Base-by-base conservation (phyloP, 2,888 invertebrate species). In the Sesamia inferens region DNA sequence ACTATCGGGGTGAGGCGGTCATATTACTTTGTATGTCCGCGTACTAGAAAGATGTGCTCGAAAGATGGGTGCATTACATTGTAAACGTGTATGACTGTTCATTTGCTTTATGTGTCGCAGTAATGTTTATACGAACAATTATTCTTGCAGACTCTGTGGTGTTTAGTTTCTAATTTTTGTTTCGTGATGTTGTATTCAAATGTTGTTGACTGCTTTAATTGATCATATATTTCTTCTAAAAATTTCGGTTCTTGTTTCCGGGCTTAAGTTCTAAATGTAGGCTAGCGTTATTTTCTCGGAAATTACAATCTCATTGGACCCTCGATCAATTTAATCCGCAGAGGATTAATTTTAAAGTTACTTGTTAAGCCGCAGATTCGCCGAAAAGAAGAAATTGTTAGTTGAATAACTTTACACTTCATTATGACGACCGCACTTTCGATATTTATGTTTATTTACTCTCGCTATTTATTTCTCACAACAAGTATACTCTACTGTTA, bases 11-110 rank as follows among this genome's bases (percentile, higher is more conserved):
- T 84, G 82, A 87, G 74, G 73, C 79, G 76, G 77, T 74, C 81
- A 69, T 79, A 79, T 83, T 69, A 78, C 73, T 85, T 66, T 79
- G 31, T 31, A 74, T 76, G 85, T 84, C 79, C 77, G 76, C 65
- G 82, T 81, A 82, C 84, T 78, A 85, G 78, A 85, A 87, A 86
- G 86, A 86, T 87, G 87, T 59, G 51, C 87, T 86, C 68, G 68
- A 82, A 85, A 86, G 87, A 87, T 87, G 79, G 70, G 58, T 73
- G 68, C 47, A 54, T 73, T 77, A 74, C 74, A 71, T 65, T 75
- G 74, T 39, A 39, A 39, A 39, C 39, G 39, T 75, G 62, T 75
- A 66, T 57, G 70, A 69, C 65, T 77, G 67, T 81, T 76, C 31
- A 71, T 81, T 76, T 73, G 68, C 42, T 81, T 58, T 81, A 77